Percentiles rank a stretch among this genome's conserved stretches.
Evolutionary conservation across 2,113 vertebrate genomes (phyloP).

Genomic region (Hyperopisus bebe): DNA sequence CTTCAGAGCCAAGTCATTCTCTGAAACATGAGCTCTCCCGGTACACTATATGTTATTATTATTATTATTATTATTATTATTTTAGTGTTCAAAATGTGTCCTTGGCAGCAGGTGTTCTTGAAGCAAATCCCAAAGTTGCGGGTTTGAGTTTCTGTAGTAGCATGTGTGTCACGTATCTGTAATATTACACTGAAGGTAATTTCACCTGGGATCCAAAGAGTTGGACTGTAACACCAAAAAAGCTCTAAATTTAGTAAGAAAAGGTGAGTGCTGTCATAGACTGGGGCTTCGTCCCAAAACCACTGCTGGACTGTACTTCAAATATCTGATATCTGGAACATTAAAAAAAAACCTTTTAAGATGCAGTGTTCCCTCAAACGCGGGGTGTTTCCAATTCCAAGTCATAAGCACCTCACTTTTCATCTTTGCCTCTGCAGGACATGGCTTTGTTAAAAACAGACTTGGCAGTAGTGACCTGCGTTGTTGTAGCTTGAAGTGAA

Average conservation of each 20-base stretch:
- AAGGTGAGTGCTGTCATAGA: neutral
- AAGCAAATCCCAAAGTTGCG: neutral
- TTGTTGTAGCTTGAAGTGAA: neutral
- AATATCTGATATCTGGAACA: neutral
- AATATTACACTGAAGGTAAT: neutral
- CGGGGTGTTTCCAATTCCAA: neutral
- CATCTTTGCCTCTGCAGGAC: neutral
- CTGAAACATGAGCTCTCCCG: neutral
- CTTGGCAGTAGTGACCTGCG: neutral
- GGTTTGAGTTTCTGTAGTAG: neutral
- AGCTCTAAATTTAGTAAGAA: neutral
- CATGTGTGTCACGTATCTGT: neutral
- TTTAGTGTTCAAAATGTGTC: neutral
- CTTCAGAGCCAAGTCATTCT: slow-evolving; percentile 13
- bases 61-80: neutral
- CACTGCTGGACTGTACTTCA: neutral
- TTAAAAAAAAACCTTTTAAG: neutral
- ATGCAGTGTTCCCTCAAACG: neutral
- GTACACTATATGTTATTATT: neutral
- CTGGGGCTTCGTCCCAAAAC: neutral
- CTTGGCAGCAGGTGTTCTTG: neutral
- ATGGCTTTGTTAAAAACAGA: neutral
- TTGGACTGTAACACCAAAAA: neutral
- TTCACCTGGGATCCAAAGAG: neutral
- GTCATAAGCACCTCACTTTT: neutral